phyloP scores from a whole-genome alignment of 2,797 vertebrate genomes.

The Pempheris klunzingeri region DNA sequence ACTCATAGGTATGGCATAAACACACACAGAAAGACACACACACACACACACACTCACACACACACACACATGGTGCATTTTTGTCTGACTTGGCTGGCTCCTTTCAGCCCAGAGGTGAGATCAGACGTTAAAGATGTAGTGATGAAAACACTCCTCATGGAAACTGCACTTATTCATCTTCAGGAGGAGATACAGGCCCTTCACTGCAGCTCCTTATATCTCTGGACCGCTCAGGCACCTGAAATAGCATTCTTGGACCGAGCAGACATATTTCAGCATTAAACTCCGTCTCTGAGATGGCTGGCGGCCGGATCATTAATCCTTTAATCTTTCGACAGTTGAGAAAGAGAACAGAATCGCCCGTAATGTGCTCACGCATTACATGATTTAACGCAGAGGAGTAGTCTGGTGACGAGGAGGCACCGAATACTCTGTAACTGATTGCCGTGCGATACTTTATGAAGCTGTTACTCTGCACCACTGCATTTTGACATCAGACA shows the following conservation, averaged over 20 bases:
- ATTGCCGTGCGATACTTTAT: conserved; percentile 32
- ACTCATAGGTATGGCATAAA: conserved; percentile 40
- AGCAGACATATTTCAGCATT: conserved; percentile 52
- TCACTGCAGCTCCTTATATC: conserved; percentile 27
- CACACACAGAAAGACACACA: conserved; percentile 14
- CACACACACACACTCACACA: conserved; percentile 18
- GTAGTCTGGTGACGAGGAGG: conserved; percentile 16
- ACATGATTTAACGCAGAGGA: conserved; percentile 44
- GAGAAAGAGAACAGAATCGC: conserved; percentile 41
- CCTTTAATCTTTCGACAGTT: conserved; percentile 56
- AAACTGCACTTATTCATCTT: conserved; percentile 65
- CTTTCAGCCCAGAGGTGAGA: conserved; percentile 73
- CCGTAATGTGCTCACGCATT: conserved; percentile 36
- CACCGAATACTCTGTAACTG: conserved; percentile 11
- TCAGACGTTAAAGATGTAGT: conserved; percentile 70
- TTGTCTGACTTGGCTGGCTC: conserved; percentile 66
- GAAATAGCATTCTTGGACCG: conserved; percentile 60
- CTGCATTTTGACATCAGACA: conserved; percentile 34
- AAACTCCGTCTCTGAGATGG: conserved; percentile 40
- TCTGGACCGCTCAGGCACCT: conserved; percentile 50
- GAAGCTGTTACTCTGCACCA: conserved; percentile 44
- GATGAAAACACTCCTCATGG: conserved; percentile 69
- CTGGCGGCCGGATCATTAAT: conserved; percentile 49
- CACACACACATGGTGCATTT: conserved; percentile 49
- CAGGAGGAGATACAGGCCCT: conserved; percentile 47